A percentile compares a stretch with the other conserved stretches of the same genome.
Conservation (phyloP, 2,113 vertebrate species). For the Athene cunicularia region DNA sequence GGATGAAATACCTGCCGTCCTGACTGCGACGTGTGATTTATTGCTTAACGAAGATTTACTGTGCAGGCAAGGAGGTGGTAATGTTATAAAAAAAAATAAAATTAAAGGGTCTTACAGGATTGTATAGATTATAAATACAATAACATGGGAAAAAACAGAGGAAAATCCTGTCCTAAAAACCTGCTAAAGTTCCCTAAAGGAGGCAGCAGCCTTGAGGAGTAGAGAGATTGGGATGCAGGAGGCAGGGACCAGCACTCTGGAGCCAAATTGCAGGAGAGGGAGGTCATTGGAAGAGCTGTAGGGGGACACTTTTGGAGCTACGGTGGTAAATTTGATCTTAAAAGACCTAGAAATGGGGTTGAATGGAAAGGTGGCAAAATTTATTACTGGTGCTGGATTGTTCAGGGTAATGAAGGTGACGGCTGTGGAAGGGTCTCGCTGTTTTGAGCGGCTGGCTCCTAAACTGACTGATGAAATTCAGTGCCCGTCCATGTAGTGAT, state of each 20-base stretch:
- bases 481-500: not conserved
- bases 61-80: not conserved
- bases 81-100: not conserved
- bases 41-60: not conserved
- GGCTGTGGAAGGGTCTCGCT: not conserved
- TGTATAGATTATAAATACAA: not conserved
- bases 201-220: not conserved
- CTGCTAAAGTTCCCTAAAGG: not conserved
- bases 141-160: fast-evolving
- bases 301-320: too few species aligned
- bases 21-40: fast-evolving
- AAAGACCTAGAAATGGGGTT: not conserved
- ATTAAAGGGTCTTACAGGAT: not conserved
- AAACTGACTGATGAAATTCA: not conserved
- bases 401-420: not conserved
- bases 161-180: not conserved
- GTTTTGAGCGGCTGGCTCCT: not conserved
- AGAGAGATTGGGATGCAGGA: not conserved
- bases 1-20: not conserved
- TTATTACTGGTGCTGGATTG: fast-evolving
- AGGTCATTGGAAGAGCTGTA: fast-evolving
- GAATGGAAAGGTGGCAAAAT: not conserved
- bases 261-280: not conserved
- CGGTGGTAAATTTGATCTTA: not conserved
- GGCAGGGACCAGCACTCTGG: not conserved